phyloP scores from a whole-genome alignment of 2,797 vertebrate species.

The Sebastes nivosus region DNA sequence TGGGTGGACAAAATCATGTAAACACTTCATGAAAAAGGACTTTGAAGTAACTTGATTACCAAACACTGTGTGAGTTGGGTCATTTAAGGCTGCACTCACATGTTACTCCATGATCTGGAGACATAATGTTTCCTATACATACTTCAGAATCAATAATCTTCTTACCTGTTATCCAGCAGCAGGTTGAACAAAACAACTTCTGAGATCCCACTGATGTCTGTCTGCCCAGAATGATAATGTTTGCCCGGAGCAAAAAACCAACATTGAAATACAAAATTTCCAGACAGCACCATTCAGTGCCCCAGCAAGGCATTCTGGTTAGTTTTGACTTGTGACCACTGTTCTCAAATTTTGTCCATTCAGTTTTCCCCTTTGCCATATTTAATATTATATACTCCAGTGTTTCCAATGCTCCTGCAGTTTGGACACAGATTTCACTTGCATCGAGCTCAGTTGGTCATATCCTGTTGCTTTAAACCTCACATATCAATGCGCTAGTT shows the following conservation, averaged over 20 bases:
- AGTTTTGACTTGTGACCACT: background rate
- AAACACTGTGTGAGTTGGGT: background rate
- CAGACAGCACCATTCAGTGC: background rate
- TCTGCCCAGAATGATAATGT: background rate
- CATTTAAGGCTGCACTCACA: background rate
- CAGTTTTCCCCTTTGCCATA: background rate
- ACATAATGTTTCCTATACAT: background rate
- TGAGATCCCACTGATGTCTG: background rate
- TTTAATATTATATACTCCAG: background rate
- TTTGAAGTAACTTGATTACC: background rate
- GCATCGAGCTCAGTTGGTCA: background rate
- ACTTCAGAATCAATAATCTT: background rate
- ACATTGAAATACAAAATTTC: background rate
- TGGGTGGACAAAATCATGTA: background rate
- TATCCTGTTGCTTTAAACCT: background rate
- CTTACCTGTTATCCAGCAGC: background rate
- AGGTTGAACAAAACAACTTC: background rate
- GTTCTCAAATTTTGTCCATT: background rate
- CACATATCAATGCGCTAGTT: background rate
- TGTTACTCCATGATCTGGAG: background rate
- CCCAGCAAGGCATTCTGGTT: background rate
- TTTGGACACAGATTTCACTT: background rate
- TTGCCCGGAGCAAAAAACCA: background rate
- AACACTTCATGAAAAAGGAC: background rate
- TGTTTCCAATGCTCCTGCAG: background rate